These are phyloP conservation scores for Brassicogethes aeneus DNA, from an alignment of 2,888 invertebrate species.

Conservation along the genomic window DNA sequence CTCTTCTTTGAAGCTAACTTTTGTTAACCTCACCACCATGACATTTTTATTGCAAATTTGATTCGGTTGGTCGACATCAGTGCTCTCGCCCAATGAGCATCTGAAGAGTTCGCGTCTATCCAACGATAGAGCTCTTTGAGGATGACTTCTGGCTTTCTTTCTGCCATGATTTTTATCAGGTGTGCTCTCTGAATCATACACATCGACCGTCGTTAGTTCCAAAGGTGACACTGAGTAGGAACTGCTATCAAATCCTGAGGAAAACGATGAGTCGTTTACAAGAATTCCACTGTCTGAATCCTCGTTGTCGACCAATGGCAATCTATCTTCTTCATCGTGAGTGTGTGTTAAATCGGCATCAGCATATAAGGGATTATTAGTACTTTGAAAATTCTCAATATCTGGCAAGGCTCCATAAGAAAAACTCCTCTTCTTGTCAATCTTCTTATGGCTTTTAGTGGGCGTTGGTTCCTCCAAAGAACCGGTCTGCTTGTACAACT, in stretches of 20 bases:
- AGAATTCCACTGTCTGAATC: conserved; percentile 70
- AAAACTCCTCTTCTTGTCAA: conserved; percentile 56
- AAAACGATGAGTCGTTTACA: conserved; percentile 62
- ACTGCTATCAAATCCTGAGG: conserved; percentile 38
- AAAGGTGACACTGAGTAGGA: conserved; percentile 7
- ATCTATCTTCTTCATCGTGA: conserved; percentile 42
- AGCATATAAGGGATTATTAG: conserved; percentile 53
- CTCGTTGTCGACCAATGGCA: conserved; percentile 52
- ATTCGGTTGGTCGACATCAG: conserved; percentile 3
- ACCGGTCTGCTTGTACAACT: conserved; percentile 49
- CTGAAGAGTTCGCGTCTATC: conserved; percentile 45
- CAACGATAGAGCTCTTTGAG: conserved; percentile 47
- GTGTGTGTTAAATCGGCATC: conserved; percentile 48
- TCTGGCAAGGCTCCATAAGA: conserved; percentile 68
- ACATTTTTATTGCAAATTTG: conserved; percentile 19
- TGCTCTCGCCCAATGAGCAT: conserved; percentile 5
- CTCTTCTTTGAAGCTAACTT: conserved; percentile 51
- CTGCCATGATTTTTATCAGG: conserved; percentile 1
- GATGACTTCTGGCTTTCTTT: conserved; percentile 26
- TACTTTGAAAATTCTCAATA: conserved; percentile 57
- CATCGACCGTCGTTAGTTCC: conserved; percentile 1
- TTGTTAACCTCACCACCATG: conserved; percentile 41
- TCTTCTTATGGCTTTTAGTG: conserved; percentile 21
- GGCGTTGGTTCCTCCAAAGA: conserved; percentile 25
- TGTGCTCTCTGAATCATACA: neutral